Conservation (phyloP, 1,140 invertebrate genomes). For the Xylocopa sonorina region DNA sequence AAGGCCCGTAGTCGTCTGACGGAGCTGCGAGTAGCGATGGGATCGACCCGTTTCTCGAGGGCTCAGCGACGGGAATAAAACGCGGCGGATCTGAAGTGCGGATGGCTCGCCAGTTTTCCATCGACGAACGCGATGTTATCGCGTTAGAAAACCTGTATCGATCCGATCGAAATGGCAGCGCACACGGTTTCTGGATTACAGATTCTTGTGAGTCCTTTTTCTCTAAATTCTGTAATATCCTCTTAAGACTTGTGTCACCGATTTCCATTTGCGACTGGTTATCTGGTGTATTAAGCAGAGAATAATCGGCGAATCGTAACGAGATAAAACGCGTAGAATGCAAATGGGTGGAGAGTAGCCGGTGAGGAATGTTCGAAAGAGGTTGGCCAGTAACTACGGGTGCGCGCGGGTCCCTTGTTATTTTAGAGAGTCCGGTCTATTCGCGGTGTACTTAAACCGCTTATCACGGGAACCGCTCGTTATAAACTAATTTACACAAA, state of each 20-base stretch:
- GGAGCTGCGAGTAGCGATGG: conserved; percentile 22
- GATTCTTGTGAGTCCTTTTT: no score
- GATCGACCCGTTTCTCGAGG: background rate
- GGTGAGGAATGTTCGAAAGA: no score
- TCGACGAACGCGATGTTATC: background rate
- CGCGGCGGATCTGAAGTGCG: background rate
- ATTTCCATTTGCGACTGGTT: no score
- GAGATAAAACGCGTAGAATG: no score
- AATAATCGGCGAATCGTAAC: no score
- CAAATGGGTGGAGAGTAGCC: no score
- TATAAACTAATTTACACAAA: conserved; percentile 42
- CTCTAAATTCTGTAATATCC: no score
- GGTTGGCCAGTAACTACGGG: no score
- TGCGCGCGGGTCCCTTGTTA: background rate
- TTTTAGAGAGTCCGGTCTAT: background rate
- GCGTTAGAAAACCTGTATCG: conserved; percentile 12
- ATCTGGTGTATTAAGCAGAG: no score
- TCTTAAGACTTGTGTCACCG: no score
- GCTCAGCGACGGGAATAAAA: no score
- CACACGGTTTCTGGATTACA: no score
- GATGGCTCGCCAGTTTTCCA: background rate
- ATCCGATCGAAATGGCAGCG: conserved; percentile 44
- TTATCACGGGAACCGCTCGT: conserved; percentile 17
- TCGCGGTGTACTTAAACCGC: background rate
- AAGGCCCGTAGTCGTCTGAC: conserved; percentile 41